Evolutionary conservation across 2,888 invertebrate species (phyloP), one percentile per base, ranked within the genome.

Genomic region (Allygus modestus): DNA sequence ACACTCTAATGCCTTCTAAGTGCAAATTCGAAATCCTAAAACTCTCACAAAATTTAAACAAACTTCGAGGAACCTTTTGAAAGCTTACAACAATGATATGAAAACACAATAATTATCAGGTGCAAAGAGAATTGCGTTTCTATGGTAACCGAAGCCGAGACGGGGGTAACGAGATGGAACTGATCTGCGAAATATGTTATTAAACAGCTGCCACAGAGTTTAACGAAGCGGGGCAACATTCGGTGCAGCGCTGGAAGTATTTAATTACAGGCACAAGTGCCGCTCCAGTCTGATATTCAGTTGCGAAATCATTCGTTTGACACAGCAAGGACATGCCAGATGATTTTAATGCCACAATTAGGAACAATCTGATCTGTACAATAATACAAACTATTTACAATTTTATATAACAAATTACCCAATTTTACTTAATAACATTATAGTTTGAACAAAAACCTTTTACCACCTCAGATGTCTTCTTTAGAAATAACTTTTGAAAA

Each of bases 161-260:
- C 58, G 31, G 31, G 31, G 23, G 73, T 43, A 43, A 43, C 37
- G 73, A 73, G 73, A 73, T 43, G 73, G 73, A 73, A 73, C 43
- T 69, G 69, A 69, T 31, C 69, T 31, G 43, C 41, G 43, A 73
- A 69, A 69, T 69, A 33, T 69, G 69, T 69, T 69, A 69, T 69
- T 69, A 69, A 69, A 73, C 73, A 73, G 37, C 37, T 73, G 73
- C 73, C 43, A 43, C 73, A 26, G 73, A 73, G 43, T 43, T 41
- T 43, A 73, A 43, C 41, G 41, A 73, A 73, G 73, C 43, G 73
- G n/a, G 11, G n/a, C 37, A 33, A 33, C 33, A 28, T 12, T 23
- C 37, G 71, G 73, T 20, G 31, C 41, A 43, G 73, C 23, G 43
- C 43, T 43, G 73, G 43, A 73, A 73, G 43, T 73, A 73, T 69